Conservation (phyloP, 2,113 vertebrate genomes). For the Tetrao urogallus region DNA sequence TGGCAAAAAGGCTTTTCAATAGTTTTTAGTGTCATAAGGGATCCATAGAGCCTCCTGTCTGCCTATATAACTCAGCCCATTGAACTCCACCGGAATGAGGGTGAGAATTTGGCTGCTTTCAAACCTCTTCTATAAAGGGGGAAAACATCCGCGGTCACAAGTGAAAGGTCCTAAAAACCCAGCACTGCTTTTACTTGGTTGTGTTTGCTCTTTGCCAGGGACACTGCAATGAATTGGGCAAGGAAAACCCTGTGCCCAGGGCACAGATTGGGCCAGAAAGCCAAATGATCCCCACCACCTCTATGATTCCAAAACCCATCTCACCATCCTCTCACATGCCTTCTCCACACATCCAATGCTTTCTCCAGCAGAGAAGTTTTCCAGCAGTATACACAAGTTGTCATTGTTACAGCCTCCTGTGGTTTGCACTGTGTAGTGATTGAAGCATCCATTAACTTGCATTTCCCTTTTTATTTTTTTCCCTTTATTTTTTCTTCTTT, state of each 20-base stretch:
- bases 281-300: background rate
- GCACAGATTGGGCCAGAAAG: background rate
- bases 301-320: rapidly evolving
- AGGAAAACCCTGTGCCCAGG: background rate
- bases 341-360: background rate
- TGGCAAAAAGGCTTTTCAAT: background rate
- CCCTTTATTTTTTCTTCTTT: background rate
- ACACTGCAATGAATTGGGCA: rapidly evolving
- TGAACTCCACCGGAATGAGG: background rate
- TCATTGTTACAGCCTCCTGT: background rate
- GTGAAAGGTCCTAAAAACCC: background rate
- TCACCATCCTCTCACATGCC: rapidly evolving
- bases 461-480: constrained; percentile 15
- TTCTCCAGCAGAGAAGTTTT: background rate
- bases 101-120: background rate
- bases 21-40: background rate
- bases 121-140: background rate
- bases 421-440: background rate
- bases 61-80: background rate
- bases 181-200: background rate
- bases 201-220: background rate
- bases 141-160: background rate
- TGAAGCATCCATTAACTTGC: background rate
- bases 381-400: background rate
- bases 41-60: background rate